These are phyloP conservation scores for Ptiloglossa arizonensis DNA, from an alignment of 1,140 invertebrate genomes.

Conservation along the genomic window DNA sequence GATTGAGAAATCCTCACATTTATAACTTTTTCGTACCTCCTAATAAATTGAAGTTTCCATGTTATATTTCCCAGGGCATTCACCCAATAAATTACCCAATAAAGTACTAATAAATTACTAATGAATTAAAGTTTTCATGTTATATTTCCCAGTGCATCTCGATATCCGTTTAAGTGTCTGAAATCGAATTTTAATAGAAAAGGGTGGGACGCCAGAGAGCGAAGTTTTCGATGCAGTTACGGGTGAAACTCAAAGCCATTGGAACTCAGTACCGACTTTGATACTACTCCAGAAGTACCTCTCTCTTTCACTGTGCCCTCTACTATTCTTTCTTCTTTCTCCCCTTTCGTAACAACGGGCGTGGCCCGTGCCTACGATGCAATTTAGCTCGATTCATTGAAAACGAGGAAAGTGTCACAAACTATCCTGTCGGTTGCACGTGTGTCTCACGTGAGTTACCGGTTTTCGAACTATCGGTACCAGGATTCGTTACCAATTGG, in stretches of 20 bases:
- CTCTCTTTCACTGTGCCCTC: conserved; percentile 35
- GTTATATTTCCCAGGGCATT: too few relatives aligned
- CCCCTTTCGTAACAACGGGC: conserved; percentile 34
- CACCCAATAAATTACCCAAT: too few relatives aligned
- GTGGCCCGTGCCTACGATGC: conserved; percentile 11
- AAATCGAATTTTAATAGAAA: background rate
- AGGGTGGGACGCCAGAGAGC: background rate
- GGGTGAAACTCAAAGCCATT: background rate
- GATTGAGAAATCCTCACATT: too few relatives aligned
- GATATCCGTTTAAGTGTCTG: too few relatives aligned
- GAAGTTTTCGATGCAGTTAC: background rate
- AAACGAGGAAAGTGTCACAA: background rate
- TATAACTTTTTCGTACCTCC: too few relatives aligned
- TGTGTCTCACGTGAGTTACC: background rate
- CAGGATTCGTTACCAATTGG: conserved; percentile 43
- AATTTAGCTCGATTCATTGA: background rate
- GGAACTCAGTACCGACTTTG: conserved; percentile 1
- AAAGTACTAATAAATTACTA: too few relatives aligned
- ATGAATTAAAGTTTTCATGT: too few relatives aligned
- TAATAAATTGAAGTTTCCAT: too few relatives aligned
- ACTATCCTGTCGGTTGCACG: background rate
- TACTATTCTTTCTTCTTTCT: conserved; percentile 32
- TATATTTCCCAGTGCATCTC: too few relatives aligned
- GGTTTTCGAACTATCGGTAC: background rate
- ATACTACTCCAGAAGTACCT: conserved; percentile 14